Conservation (phyloP, 2,113 vertebrate species). For the Aphelocoma coerulescens region DNA sequence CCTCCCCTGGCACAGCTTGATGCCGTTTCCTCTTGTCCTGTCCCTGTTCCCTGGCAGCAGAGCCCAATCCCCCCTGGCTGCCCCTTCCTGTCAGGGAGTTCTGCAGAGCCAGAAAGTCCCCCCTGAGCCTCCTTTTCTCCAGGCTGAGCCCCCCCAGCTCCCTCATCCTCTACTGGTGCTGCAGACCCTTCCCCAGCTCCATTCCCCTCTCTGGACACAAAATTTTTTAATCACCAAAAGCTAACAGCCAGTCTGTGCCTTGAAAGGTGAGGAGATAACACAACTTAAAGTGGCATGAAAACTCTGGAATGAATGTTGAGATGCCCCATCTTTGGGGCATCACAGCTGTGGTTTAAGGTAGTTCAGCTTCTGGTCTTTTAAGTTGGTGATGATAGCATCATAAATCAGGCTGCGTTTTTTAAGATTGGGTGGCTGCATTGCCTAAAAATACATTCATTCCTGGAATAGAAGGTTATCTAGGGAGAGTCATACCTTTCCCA, state of each 20-base stretch:
- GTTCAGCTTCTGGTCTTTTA: not conserved
- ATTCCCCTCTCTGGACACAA: not conserved
- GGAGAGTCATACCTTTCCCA: conserved; percentile 4
- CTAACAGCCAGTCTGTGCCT: not conserved
- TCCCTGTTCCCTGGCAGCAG: not conserved
- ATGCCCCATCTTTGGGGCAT: not conserved
- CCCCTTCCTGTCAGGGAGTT: not conserved
- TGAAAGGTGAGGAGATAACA: not conserved
- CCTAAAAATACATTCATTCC: conserved; percentile 33
- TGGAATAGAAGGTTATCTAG: not conserved
- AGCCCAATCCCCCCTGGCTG: fast-evolving
- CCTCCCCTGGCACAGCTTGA: not conserved
- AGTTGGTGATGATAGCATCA: not conserved
- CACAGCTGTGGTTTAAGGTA: not conserved
- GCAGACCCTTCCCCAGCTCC: not conserved
- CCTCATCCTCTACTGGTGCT: not conserved
- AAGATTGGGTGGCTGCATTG: not conserved
- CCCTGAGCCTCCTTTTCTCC: not conserved
- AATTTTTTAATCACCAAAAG: not conserved
- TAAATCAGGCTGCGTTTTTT: not conserved
- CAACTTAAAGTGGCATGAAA: fast-evolving
- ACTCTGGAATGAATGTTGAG: not conserved
- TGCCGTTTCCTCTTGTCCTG: not conserved
- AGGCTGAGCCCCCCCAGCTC: not conserved
- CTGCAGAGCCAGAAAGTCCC: not conserved